Base-by-base conservation (phyloP, 2,888 invertebrate genomes). In the Plagodis pulveraria region DNA sequence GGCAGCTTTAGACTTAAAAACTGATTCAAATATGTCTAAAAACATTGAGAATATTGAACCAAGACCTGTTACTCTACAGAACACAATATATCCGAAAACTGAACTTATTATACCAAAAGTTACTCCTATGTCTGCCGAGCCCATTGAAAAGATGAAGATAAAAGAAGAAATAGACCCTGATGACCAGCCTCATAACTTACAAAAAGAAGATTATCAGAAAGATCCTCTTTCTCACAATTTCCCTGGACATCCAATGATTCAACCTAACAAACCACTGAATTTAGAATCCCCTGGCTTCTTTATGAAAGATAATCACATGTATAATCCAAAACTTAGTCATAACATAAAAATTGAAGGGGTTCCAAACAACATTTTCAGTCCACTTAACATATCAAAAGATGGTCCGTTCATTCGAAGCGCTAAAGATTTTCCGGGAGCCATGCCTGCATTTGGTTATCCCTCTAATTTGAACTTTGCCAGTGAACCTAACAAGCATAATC, bases 91-190 rank as follows among this genome's bases (percentile, higher is more conserved):
- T 77, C 87, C 94, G 62, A 95, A 94, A 89, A 94, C 94, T 43
- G 94, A 95, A 82, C 87, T 94, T 62, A 94, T 94, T 65, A 94
- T 94, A 74, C 94, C 94, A 36, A 94, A 94, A 83, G 92, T 94
- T 53, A 91, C 92, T 43, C 91, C 94, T 11, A 93, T 94, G 89
- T 90, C 89, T 55, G 89, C 91, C 66, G 93, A 94, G 61, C 63
- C 80, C 46, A 83, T 92, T 62, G 93, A 93, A 50, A 93, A 91
- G 72, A 86, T 93, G 51, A 93, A 92, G 77, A 93, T 93, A 45
- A 93, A 93, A 67, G 93, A 93, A 69, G 93, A 93, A 81, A 81
- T 93, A 62, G 93, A 93, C 70, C 74, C 81, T 50, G 93, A 93
- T 62, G 93, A 93, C 33, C 88, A 86, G 51, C 74, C 81, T 53